Evolutionary conservation across 2,797 vertebrate genomes (phyloP), one percentile per base, ranked within the genome.

Genomic region (Phalloptychus januarius): DNA sequence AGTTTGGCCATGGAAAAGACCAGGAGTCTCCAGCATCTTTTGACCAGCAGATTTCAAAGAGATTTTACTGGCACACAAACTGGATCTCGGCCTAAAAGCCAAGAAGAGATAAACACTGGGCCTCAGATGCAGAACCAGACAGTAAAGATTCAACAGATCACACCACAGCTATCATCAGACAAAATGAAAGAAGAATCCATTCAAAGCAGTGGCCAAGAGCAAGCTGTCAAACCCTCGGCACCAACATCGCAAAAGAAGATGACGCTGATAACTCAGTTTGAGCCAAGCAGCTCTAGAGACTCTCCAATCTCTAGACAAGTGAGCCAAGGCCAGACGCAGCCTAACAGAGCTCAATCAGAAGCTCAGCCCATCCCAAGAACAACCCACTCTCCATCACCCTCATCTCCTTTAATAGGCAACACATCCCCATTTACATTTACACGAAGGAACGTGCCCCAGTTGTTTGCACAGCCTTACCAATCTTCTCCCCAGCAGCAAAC

Each of bases 1-100:
- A 96, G 95, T 71, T 84, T 97, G 74, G 97, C 96, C 0, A 94
- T 95, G 87, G 97, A 97, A 86, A 99, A 97, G 87, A 97, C 96
- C 58, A 96, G 87, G 83, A 96, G 95, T 46, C 28, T 94, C 8
- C 97, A 97, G 56, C 95, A 96, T 78, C 96, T 96, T 15, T 91
- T 95, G 0, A 88, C 92, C 3, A 94, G 88, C 76, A 95, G 85
- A 85, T 90, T 96, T 46, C 90, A 94, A 5, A 89, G 89, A 89
- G 96, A 97, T 74, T 90, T 96, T 78, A 88, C 94, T 42, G 83
- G 76, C 4, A 78, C 44, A 63, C 92, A 85, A 75, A 76, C 74
- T 1, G 81, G 86, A 16, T 69, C 82, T 90, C 94, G 80, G 61
- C 75, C 83, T 5, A 38, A 33, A 1, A 79, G 28, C 61, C 83